Evolutionary conservation across 2,888 invertebrate species (phyloP), one percentile per base, ranked within the genome.

Genomic region (Clivina fossor): DNA sequence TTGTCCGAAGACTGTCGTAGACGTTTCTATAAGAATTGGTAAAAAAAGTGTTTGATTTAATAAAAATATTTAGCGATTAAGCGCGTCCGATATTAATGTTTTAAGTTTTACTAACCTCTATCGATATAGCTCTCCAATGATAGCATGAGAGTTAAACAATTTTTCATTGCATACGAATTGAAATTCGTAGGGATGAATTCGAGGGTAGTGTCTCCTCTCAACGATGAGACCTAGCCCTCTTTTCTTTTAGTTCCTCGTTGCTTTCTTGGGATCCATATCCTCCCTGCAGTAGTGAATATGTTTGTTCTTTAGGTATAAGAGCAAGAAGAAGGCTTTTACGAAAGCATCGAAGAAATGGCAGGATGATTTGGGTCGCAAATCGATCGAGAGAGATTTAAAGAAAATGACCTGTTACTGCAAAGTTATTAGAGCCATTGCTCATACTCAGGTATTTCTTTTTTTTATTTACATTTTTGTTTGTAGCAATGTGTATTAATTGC

Each of bases 11-110:
- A 99, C 72, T 98, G 97, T 76, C 88, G 93, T 67, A 89, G 99
- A 71, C 87, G 99, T 65, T 98, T 99, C 84, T 99, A 99, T 83
- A 99, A 98, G 83, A 99, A 99, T 80, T 99, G 99, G 99, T 99
- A 83, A 78, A 13, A 66, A 33, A 49, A 64, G n/a, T n/a, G n/a
- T n/a, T n/a, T n/a, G n/a, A n/a, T n/a, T n/a, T n/a, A n/a, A n/a
- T n/a, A n/a, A n/a, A n/a, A n/a, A n/a, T n/a, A n/a, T n/a, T n/a
- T n/a, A n/a, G n/a, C n/a, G n/a, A n/a, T n/a, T n/a, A n/a, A n/a
- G n/a, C n/a, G n/a, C n/a, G n/a, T n/a, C n/a, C n/a, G n/a, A n/a
- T n/a, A n/a, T n/a, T n/a, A n/a, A n/a, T n/a, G n/a, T n/a, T n/a
- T n/a, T n/a, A n/a, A n/a, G n/a, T n/a, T n/a, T n/a, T n/a, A n/a